phyloP scores from a whole-genome alignment of 2,797 vertebrate species.

The Malurus splendens region DNA sequence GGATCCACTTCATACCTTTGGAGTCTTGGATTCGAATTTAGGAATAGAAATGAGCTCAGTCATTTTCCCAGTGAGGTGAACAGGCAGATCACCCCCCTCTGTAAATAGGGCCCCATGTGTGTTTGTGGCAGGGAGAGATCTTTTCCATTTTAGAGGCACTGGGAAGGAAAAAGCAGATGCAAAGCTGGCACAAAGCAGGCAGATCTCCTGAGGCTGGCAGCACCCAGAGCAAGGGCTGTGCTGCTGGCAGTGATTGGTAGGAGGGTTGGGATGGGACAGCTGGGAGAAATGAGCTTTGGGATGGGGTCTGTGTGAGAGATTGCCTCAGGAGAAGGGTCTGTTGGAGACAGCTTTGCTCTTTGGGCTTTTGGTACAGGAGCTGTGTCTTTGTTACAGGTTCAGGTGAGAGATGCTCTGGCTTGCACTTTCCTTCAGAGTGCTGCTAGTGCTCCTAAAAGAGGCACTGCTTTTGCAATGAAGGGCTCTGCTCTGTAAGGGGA shows the following conservation, averaged over 20 bases:
- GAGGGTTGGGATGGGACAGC: not conserved
- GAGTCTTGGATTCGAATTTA: not conserved
- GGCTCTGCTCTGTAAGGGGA: not conserved
- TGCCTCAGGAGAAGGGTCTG: fast-evolving
- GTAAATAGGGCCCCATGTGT: fast-evolving
- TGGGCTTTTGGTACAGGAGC: fast-evolving
- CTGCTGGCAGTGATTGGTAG: not conserved
- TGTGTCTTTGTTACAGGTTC: fast-evolving
- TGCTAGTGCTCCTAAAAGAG: not conserved
- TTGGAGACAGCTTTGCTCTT: fast-evolving
- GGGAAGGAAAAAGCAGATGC: not conserved
- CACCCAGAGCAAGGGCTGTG: not conserved
- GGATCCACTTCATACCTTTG: not conserved
- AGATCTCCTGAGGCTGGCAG: not conserved
- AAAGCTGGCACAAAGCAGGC: not conserved
- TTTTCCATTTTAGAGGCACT: not conserved
- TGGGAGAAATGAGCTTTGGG: not conserved
- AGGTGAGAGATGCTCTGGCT: fast-evolving
- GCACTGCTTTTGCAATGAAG: not conserved
- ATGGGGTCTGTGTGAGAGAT: not conserved
- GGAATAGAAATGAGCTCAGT: not conserved
- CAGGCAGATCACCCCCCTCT: not conserved
- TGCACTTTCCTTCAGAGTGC: fast-evolving
- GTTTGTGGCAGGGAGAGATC: not conserved
- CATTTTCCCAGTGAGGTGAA: not conserved